Conservation (phyloP, 2,113 vertebrate genomes). For the Vireo altiloquus region DNA sequence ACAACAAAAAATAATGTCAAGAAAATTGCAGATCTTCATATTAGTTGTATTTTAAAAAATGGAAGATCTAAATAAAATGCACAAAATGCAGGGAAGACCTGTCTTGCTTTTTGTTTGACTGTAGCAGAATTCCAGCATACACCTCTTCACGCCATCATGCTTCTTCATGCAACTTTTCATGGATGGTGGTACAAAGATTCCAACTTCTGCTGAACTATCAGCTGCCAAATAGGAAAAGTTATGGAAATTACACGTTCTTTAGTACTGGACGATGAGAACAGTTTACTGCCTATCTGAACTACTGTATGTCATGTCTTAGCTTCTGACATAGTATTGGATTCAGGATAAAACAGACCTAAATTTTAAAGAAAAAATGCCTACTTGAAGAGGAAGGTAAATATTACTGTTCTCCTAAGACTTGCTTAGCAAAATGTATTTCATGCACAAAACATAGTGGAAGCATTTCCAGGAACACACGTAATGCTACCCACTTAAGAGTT, state of each 20-base stretch:
- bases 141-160: neutral
- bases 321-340: neutral
- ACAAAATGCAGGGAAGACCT: neutral
- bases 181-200: neutral
- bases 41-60: neutral
- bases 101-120: neutral
- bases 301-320: fast-evolving
- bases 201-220: neutral
- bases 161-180: neutral
- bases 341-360: neutral
- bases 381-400: neutral
- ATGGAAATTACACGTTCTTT: neutral
- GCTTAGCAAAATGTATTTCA: neutral
- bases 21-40: neutral
- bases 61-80: neutral
- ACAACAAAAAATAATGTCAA: neutral
- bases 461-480: neutral
- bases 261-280: neutral
- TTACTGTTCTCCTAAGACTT: neutral
- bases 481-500: neutral
- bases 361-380: neutral
- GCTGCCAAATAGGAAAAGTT: neutral
- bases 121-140: neutral
- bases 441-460: neutral
- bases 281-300: neutral